Evolutionary conservation across 2,113 vertebrate species (phyloP), one percentile per base, ranked within the genome.

Genomic region (Tylochromis polylepis): DNA sequence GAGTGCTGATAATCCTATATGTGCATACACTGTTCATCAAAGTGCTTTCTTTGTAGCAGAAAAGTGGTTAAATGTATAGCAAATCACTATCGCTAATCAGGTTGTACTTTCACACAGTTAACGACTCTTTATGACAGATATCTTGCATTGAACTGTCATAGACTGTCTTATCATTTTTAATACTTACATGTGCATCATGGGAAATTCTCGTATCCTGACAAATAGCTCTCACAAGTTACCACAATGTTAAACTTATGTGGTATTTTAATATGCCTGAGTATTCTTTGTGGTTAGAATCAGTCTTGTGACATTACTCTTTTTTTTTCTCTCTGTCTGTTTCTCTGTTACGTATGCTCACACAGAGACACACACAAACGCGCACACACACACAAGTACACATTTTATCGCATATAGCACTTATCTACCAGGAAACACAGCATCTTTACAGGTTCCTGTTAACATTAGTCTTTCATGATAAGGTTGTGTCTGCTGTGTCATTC

Each of bases 341-440:
- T 85, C 3, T 20, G 5, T 59, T 51, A 60, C 11, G 3, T 14
- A 11, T 24, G 41, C 24, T 9, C 4, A 53, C 2, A 72, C 62
- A 58, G 8, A 77, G 41, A 27, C 62, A 78, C 3, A 60, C 3
- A 0, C 58, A 38, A 1, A 67, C 36, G 16, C 4, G 31, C 43
- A 70, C 7, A 29, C 53, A 57, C 82, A 58, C 51, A 60, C 7
- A 27, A 31, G 59, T 58, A 31, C 31, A 31, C 10, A 31, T 81
- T 81, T 78, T 81, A 55, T 85, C 72, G 59, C 55, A 75, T 57
- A 82, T 15, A 56, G 34, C 75, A 60, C 90, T 95, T 95, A 96
- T 96, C 95, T 91, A 81, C 83, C 88, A 95, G 94, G 90, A 96
- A 92, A 89, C 67, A 87, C 51, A 89, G 51, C 81, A 92, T 91